These are phyloP conservation scores for Coregonus suidteri DNA, from an alignment of 2,797 vertebrate genomes.

Conservation along the genomic window DNA sequence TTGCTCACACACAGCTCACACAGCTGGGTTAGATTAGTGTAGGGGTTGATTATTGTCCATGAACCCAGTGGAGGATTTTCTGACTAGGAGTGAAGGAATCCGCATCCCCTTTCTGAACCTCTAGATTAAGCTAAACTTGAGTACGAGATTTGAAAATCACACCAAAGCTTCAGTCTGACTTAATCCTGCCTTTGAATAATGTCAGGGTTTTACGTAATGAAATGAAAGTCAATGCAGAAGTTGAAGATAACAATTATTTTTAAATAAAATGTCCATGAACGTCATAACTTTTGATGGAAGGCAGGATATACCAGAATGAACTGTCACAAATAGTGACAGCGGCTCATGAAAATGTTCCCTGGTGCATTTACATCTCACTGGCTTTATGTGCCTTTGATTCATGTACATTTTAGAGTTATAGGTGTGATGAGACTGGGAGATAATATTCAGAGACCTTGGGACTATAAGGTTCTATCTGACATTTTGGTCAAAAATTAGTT, in stretches of 20 bases:
- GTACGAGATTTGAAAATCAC: conserved; percentile 56
- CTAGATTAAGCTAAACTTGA: conserved; percentile 66
- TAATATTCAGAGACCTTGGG: background rate
- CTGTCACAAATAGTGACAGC: conserved; percentile 2
- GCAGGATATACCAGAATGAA: background rate
- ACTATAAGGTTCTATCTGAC: no score
- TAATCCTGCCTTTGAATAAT: conserved; percentile 59
- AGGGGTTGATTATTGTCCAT: background rate
- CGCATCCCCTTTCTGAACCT: conserved; percentile 50
- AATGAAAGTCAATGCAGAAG: conserved; percentile 37
- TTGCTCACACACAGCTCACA: conserved; percentile 26
- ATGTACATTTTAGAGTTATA: conserved; percentile 3
- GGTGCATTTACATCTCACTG: background rate
- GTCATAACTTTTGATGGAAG: conserved; percentile 33
- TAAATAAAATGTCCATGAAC: conserved; percentile 15
- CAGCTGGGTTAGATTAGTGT: background rate
- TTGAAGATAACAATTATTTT: conserved; percentile 19
- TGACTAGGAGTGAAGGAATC: conserved; percentile 36
- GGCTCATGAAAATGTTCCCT: background rate
- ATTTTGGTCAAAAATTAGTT: no score
- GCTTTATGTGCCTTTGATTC: conserved; percentile 5
- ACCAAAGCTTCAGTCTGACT: conserved; percentile 50
- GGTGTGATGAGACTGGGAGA: conserved; percentile 1
- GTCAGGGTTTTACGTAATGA: conserved; percentile 56
- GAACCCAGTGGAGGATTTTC: conserved; percentile 43